phyloP scores from a whole-genome alignment of 2,113 vertebrate species.

The Chaenocephalus aceratus region DNA sequence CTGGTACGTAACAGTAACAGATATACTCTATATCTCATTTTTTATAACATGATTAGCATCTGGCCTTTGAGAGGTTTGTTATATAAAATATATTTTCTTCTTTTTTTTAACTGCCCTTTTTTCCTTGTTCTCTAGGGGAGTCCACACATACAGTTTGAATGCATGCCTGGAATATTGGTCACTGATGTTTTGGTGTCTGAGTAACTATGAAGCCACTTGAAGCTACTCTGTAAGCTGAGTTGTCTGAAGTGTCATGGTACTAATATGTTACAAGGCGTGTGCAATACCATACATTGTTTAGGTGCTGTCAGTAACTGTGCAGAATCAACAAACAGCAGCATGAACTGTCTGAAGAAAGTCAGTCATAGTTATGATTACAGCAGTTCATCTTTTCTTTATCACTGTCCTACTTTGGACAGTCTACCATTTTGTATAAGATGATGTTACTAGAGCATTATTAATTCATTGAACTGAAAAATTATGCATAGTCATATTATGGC shows the following conservation, averaged over 20 bases:
- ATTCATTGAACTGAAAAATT: not conserved
- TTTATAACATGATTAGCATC: not conserved
- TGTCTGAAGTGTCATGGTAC: not conserved
- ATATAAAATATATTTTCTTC: slow-evolving; percentile 13
- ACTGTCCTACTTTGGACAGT: not conserved
- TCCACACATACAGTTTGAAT: not conserved
- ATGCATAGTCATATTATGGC: not conserved
- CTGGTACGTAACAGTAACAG: not conserved
- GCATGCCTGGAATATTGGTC: too few species aligned
- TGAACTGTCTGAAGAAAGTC: not conserved
- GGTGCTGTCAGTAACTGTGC: not conserved
- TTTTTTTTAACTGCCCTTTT: not conserved
- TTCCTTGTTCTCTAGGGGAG: not conserved
- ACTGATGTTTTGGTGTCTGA: not conserved
- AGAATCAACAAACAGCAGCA: slow-evolving; percentile 4
- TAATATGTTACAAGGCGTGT: slow-evolving; percentile 5
- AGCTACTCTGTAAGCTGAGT: not conserved
- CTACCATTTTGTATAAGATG: not conserved
- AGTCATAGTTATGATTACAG: not conserved
- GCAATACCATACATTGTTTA: not conserved
- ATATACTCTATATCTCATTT: not conserved
- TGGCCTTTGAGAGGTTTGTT: not conserved
- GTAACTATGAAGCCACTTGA: not conserved
- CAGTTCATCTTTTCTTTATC: not conserved
- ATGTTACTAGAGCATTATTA: not conserved